Conservation (phyloP, 2,888 invertebrate species). For the Stenodera caucasica region DNA sequence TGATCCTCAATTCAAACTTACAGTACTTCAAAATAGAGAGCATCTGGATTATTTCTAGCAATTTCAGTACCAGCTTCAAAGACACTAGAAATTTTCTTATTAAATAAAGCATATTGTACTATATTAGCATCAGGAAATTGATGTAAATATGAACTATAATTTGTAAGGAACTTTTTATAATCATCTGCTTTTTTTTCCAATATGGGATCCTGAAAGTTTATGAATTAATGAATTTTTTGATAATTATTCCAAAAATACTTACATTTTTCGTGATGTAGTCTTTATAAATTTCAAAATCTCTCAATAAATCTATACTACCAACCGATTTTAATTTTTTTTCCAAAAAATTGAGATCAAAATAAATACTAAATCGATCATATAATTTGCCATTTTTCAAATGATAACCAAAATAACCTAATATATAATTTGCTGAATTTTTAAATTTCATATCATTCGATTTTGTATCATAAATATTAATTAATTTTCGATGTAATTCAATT, state of each 20-base stretch:
- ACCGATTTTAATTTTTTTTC: slow-evolving; percentile 69
- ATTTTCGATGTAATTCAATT: slow-evolving; percentile 19
- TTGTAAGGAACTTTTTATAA: slow-evolving; percentile 64
- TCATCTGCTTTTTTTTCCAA: slow-evolving; percentile 58
- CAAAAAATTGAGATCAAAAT: slow-evolving; percentile 69
- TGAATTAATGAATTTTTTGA: slow-evolving; percentile 9
- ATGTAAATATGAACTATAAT: slow-evolving; percentile 65
- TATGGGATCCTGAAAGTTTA: slow-evolving; percentile 52
- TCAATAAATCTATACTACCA: slow-evolving; percentile 69
- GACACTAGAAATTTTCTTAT: slow-evolving; percentile 62
- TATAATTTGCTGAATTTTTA: slow-evolving; percentile 55
- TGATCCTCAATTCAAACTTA: slow-evolving; percentile 48
- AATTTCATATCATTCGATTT: neutral
- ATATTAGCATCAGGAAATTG: slow-evolving; percentile 66
- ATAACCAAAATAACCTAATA: slow-evolving; percentile 71
- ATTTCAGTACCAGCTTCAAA: slow-evolving; percentile 55
- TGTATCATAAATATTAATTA: slow-evolving; percentile 9
- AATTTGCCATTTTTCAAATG: slow-evolving; percentile 64
- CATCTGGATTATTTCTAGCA: slow-evolving; percentile 56
- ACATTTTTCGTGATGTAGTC: slow-evolving; percentile 60
- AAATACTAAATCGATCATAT: slow-evolving; percentile 63
- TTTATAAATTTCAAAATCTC: slow-evolving; percentile 68
- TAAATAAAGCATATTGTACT: slow-evolving; percentile 70
- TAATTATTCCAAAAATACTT: slow-evolving; percentile 43
- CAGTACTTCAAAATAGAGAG: slow-evolving; percentile 66